Evolutionary conservation across 1,140 invertebrate genomes (phyloP).

Genomic region (Medauroidea extradentata): DNA sequence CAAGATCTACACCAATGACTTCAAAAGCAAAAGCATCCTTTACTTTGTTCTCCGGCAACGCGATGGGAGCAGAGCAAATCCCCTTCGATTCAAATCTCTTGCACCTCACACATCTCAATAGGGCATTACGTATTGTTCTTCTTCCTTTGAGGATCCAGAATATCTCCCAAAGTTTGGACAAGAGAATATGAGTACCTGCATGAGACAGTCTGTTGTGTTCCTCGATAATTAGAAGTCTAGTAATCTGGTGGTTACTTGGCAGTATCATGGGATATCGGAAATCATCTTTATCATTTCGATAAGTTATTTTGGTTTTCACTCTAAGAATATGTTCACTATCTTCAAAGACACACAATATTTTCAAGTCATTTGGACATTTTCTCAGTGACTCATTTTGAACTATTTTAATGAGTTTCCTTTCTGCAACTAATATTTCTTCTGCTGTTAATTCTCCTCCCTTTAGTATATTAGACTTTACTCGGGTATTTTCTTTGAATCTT

Average conservation of each 20-base stretch:
- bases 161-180: constrained; percentile 21
- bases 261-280: constrained; percentile 16
- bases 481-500: constrained; percentile 27
- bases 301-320: constrained; percentile 9
- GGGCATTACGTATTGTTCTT: constrained; percentile 22
- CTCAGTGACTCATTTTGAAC: constrained; percentile 7
- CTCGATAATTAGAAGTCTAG: constrained; percentile 7
- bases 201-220: constrained; percentile 10
- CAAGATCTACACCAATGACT: constrained; percentile 28
- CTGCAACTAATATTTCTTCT: constrained; percentile 11
- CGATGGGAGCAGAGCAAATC: constrained; percentile 18
- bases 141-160: constrained; percentile 30
- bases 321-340: background rate
- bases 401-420: background rate
- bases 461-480: background rate
- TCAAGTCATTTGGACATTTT: background rate
- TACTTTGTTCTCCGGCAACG: constrained; percentile 24
- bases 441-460: background rate
- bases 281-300: background rate
- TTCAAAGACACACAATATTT: background rate
- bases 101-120: constrained; percentile 32
- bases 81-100: constrained; percentile 24
- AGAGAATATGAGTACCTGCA: constrained; percentile 13
- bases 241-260: constrained; percentile 10
- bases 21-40: constrained; percentile 25